A percentile compares a stretch with the other conserved stretches of the same genome.
Conservation (phyloP, 2,113 vertebrate genomes). For the Nothocercus nigrocapillus region DNA sequence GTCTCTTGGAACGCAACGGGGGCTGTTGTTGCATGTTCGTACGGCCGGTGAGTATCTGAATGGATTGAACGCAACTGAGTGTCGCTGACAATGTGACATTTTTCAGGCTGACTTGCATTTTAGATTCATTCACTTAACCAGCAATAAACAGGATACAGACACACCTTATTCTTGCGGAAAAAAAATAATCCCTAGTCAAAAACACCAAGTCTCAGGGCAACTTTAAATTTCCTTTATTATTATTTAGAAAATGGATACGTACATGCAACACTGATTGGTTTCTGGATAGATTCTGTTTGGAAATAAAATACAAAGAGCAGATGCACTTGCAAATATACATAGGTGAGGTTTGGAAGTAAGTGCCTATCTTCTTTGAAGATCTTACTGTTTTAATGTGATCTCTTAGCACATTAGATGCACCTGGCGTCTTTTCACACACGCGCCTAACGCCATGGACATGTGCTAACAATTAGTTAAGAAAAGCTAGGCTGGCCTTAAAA, state of each 20-base stretch:
- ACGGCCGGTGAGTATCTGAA: constrained; percentile 84
- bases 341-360: neutral
- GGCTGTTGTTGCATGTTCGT: constrained; percentile 88
- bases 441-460: accelerated
- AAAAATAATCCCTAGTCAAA: neutral
- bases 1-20: constrained; percentile 92
- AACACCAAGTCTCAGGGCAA: neutral
- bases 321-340: neutral
- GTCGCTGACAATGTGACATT: neutral
- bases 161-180: neutral
- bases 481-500: neutral
- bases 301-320: neutral
- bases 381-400: neutral
- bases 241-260: neutral
- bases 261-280: neutral
- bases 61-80: neutral
- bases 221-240: neutral
- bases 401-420: neutral
- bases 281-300: neutral
- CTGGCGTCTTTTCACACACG: neutral
- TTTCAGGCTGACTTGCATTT: neutral
- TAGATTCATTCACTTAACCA: neutral
- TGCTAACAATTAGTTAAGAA: neutral
- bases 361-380: neutral
- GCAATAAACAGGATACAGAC: neutral